Evolutionary conservation across 2,113 vertebrate species (phyloP).

Genomic region (Hemichromis elongatus): DNA sequence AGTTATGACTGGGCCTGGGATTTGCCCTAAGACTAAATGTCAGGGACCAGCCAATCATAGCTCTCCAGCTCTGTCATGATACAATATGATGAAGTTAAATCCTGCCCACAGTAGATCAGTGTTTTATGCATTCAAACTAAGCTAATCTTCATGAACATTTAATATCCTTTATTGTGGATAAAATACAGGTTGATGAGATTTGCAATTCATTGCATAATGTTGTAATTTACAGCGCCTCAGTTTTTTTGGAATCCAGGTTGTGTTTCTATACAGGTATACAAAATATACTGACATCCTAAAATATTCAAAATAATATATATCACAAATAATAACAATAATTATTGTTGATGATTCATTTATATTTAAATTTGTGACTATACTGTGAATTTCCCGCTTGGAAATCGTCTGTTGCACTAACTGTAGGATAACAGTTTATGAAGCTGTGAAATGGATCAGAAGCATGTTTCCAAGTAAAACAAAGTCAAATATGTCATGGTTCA

Average conservation of each 20-base stretch:
- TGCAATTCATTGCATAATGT: background rate
- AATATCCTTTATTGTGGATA: background rate
- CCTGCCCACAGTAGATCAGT: background rate
- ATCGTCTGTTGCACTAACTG: fast-evolving
- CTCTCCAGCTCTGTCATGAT: background rate
- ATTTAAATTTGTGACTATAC: background rate
- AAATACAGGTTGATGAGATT: background rate
- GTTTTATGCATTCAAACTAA: background rate
- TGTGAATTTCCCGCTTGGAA: background rate
- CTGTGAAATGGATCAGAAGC: background rate
- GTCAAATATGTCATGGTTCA: background rate
- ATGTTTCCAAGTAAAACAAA: background rate
- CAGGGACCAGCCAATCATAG: background rate
- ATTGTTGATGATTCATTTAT: background rate
- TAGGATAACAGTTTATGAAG: background rate
- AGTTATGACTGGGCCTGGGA: constrained; percentile 26
- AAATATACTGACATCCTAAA: background rate
- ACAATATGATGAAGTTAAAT: background rate
- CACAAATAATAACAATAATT: no score
- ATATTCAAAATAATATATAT: background rate
- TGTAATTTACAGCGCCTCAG: background rate
- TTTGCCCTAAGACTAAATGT: background rate
- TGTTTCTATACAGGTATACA: background rate
- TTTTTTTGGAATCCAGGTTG: fast-evolving
- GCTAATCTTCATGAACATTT: background rate